Evolutionary conservation across 2,113 vertebrate species (phyloP).

Genomic region (Chelonoidis abingdonii): DNA sequence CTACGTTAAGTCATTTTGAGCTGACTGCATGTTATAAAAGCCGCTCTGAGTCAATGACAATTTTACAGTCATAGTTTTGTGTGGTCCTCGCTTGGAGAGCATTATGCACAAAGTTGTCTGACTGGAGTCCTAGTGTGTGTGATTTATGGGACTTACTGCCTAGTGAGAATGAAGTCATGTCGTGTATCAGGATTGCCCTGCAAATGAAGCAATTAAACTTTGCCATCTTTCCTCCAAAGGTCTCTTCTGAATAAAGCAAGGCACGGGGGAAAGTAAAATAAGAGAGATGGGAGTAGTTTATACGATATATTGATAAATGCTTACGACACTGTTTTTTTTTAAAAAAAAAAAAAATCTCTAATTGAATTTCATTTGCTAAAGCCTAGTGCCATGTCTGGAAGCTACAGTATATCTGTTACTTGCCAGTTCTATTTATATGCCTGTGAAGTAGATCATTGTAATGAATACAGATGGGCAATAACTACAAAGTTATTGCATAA

Average conservation of each 20-base stretch:
- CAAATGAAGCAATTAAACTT: slow-evolving; percentile 48
- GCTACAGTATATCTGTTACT: slow-evolving; percentile 64
- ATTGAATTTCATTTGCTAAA: slow-evolving; percentile 68
- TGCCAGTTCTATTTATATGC: slow-evolving; percentile 78
- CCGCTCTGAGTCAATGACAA: slow-evolving; percentile 69
- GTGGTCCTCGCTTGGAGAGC: slow-evolving; percentile 76
- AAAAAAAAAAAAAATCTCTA: not conserved
- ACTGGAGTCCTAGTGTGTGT: slow-evolving; percentile 43
- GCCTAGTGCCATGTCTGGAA: slow-evolving; percentile 25
- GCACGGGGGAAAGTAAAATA: not conserved
- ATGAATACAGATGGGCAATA: slow-evolving; percentile 82
- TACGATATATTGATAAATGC: slow-evolving; percentile 41
- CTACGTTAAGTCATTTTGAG: slow-evolving; percentile 70
- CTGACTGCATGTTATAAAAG: slow-evolving; percentile 67
- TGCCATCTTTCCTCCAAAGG: slow-evolving; percentile 42
- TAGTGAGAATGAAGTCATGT: slow-evolving; percentile 44
- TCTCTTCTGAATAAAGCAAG: not conserved
- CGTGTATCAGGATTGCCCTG: not conserved
- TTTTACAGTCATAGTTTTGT: slow-evolving; percentile 77
- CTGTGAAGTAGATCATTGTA: slow-evolving; percentile 82
- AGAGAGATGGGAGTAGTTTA: not conserved
- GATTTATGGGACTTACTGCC: slow-evolving; percentile 31
- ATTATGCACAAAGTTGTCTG: slow-evolving; percentile 57
- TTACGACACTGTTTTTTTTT: not conserved
- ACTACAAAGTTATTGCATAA: slow-evolving; percentile 83